These are phyloP conservation scores for Coptotermes formosanus DNA, from an alignment of 1,140 invertebrate genomes.

Conservation along the genomic window DNA sequence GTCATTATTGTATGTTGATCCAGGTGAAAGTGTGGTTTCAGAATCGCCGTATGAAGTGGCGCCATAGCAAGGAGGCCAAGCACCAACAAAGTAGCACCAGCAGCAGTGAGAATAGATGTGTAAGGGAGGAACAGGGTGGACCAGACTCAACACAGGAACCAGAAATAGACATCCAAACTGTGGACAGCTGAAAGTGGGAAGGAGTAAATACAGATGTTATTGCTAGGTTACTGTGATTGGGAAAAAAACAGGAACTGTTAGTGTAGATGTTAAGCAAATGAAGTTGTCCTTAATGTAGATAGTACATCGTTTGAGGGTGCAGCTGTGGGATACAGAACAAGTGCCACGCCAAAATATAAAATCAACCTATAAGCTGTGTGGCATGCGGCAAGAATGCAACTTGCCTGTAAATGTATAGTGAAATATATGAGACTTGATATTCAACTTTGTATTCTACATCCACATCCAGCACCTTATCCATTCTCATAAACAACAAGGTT, in stretches of 20 bases:
- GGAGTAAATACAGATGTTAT: background rate
- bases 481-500: no score
- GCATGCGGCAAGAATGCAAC: no score
- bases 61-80: conserved; percentile 72
- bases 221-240: background rate
- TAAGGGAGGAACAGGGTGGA: conserved; percentile 24
- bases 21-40: conserved; percentile 94
- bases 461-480: no score
- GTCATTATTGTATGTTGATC: conserved; percentile 22
- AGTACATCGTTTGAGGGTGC: no score
- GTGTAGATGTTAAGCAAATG: no score
- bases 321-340: no score
- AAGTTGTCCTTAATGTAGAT: no score
- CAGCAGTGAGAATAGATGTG: background rate
- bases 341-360: no score
- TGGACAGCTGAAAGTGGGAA: conserved; percentile 25
- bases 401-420: no score
- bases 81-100: conserved; percentile 36
- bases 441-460: no score
- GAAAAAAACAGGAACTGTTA: background rate
- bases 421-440: no score
- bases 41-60: conserved; percentile 91
- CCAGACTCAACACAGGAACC: conserved; percentile 34
- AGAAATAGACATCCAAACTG: conserved; percentile 30
- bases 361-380: no score